Conservation (phyloP, 2,888 invertebrate species). For the Gymnosoma rotundatum region DNA sequence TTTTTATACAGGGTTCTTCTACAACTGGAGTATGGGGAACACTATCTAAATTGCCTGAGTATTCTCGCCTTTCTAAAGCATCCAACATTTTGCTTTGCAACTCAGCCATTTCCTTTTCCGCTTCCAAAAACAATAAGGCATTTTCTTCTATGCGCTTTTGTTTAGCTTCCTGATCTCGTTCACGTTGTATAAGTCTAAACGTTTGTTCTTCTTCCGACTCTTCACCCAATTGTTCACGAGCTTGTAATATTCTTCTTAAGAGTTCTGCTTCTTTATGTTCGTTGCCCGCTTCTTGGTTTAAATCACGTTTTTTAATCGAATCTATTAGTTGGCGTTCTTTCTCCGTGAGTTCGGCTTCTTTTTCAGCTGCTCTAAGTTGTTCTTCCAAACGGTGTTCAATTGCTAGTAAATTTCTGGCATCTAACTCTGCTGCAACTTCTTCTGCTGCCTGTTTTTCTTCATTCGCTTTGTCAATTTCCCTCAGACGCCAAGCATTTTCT, state of each 20-base stretch:
- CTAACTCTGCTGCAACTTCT: constrained; percentile 64
- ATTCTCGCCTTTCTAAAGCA: constrained; percentile 65
- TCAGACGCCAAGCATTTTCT: constrained; percentile 9
- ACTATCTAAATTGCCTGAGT: constrained; percentile 69
- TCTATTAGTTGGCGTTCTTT: constrained; percentile 61
- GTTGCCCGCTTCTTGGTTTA: constrained; percentile 35
- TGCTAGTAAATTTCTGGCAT: constrained; percentile 40
- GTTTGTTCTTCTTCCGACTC: constrained; percentile 70
- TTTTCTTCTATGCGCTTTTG: constrained; percentile 79
- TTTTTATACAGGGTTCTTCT: constrained; percentile 76
- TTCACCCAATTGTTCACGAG: constrained; percentile 63
- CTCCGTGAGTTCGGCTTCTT: constrained; percentile 61
- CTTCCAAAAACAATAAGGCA: constrained; percentile 78
- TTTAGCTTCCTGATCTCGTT: constrained; percentile 71
- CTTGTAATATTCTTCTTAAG: constrained; percentile 57
- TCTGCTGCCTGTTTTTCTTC: constrained; percentile 51
- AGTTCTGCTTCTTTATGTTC: constrained; percentile 56
- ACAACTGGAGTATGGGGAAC: constrained; percentile 74
- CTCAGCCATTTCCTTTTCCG: constrained; percentile 80
- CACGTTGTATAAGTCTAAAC: constrained; percentile 45
- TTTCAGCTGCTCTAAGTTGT: constrained; percentile 70
- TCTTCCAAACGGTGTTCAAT: constrained; percentile 66
- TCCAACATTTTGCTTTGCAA: constrained; percentile 75
- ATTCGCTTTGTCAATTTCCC: constrained; percentile 16
- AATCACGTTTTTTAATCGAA: constrained; percentile 42